Conservation (phyloP, 1,140 invertebrate species). For the Popillia japonica region DNA sequence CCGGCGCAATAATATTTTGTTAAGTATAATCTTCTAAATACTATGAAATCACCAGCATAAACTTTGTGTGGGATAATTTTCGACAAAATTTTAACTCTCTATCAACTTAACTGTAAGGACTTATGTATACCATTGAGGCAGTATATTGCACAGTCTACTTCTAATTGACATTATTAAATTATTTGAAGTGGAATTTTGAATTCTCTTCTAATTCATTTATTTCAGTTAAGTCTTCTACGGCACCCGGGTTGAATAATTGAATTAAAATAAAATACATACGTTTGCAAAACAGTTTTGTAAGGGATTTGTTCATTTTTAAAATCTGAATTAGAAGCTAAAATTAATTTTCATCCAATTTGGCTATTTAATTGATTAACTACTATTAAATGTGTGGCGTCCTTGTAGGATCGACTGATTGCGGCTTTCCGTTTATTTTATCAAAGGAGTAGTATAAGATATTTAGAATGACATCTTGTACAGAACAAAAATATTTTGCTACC, state of each 20-base stretch:
- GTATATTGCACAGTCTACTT: neutral
- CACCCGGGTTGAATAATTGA: neutral
- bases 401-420: too few relatives aligned
- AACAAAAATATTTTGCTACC: too few relatives aligned
- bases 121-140: neutral
- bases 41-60: neutral
- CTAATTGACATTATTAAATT: slow-evolving; percentile 22
- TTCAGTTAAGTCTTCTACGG: neutral
- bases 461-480: too few relatives aligned
- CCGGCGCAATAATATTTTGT: neutral
- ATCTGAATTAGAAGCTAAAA: neutral
- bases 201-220: slow-evolving; percentile 26
- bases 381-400: too few relatives aligned
- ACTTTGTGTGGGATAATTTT: neutral
- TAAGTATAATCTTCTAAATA: neutral
- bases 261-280: slow-evolving; percentile 2
- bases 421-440: too few relatives aligned
- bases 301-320: neutral
- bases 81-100: neutral
- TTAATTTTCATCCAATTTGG: neutral
- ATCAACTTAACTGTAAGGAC: slow-evolving; percentile 15
- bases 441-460: too few relatives aligned
- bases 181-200: slow-evolving; percentile 24
- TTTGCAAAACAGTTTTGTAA: neutral
- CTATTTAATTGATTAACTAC: too few relatives aligned